Base-by-base conservation (phyloP, 2,888 invertebrate species). In the Baccha elongata region DNA sequence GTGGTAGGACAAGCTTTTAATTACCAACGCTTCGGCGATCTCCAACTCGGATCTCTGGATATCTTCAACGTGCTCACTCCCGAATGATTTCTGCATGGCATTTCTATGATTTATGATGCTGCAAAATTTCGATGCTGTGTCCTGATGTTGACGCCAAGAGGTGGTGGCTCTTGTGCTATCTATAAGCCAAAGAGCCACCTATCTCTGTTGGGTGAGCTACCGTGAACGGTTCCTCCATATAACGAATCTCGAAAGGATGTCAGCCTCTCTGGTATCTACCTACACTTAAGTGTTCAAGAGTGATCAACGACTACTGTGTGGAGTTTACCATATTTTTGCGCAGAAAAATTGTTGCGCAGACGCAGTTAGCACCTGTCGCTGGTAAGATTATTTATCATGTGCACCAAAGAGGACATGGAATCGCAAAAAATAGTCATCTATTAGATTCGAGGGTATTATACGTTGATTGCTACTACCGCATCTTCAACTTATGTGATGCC, bases 241-340 rank as follows among this genome's bases (percentile, higher is more conserved):
- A 4, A 26, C 2, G 5, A 8, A 21, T 58, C 40, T 55, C 79
- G 68, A 74, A 76, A 81, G 67, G 76, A 81, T 72, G 76, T 76
- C 71, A 69, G 62, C 26, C 15, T 68, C 23, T 68, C 32, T 80
- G 68, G 58, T 75, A 65, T 75, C 81, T 81, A 81, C 81, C 81
- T 81, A 81, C 81, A 81, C 81, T 76, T 72, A 71, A 81, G 76
- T 81, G 71, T 67, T 81, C 62, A 71, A 72, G 44, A 60, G 81
- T 81, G 81, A 81, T 81, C 81, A 81, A 81, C 81, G 81, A 81
- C 81, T 81, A 81, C 81, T 76, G 81, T 81, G 71, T 32, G 32
- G 53, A 81, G 76, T 81, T 72, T 76, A 69, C 81, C 81, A 76
- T 81, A 76, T 81, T 72, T 67, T 71, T 15, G 67, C 23, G 17